Evolutionary conservation across 2,888 invertebrate genomes (phyloP).

Genomic region (Drosophila ezoana): DNA sequence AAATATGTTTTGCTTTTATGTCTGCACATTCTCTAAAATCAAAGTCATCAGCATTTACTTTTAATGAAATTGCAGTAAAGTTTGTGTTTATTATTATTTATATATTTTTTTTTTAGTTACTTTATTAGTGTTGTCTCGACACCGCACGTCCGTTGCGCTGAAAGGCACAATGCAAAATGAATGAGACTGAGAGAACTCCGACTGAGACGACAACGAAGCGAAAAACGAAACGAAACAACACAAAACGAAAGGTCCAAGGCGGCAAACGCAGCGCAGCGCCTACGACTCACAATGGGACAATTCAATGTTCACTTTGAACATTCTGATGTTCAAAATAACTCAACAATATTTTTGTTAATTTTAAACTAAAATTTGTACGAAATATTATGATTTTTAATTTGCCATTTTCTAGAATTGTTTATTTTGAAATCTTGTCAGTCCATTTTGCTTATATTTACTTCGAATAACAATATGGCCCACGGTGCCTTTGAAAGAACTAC

Average conservation of each 20-base stretch:
- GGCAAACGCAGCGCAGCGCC: conserved; percentile 32
- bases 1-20: conserved; percentile 12
- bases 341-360: background rate
- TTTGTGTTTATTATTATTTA: conserved; percentile 8
- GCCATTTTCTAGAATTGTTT: background rate
- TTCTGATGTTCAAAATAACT: too few relatives aligned
- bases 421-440: background rate
- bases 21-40: conserved; percentile 33
- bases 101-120: background rate
- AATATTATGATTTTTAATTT: background rate
- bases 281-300: conserved; percentile 30
- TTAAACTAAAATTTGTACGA: background rate
- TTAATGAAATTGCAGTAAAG: conserved; percentile 12
- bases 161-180: conserved; percentile 79
- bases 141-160: conserved; percentile 67
- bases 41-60: conserved; percentile 17
- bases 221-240: conserved; percentile 21
- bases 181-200: conserved; percentile 23
- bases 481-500: conserved; percentile 37
- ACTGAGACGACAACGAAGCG: conserved; percentile 31
- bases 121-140: conserved; percentile 29
- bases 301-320: too few relatives aligned
- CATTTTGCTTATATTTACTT: background rate
- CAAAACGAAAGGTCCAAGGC: conserved; percentile 24
- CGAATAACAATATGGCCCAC: conserved; percentile 16